Evolutionary conservation across 2,113 vertebrate species (phyloP).

Genomic region (Albula glossodonta): DNA sequence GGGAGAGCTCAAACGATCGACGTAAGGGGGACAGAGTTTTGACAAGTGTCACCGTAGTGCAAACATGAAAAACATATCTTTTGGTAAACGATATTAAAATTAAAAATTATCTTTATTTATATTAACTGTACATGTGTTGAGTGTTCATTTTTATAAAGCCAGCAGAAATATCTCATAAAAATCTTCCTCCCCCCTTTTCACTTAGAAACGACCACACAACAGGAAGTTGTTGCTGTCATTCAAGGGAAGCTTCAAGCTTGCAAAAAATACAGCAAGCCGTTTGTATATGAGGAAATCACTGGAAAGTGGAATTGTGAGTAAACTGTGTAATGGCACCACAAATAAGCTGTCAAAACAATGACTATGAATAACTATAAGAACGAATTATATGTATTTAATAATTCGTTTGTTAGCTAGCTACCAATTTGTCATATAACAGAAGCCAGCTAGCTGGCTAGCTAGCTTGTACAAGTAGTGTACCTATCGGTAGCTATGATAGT

Average conservation of each 20-base stretch:
- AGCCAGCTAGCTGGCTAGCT: background rate
- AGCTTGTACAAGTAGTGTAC: background rate
- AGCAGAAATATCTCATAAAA: background rate
- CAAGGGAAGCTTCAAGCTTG: conserved; percentile 17
- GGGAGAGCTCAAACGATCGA: too few species aligned
- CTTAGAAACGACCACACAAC: background rate
- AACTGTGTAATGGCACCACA: background rate
- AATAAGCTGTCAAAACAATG: background rate
- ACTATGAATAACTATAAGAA: background rate
- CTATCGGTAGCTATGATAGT: too few species aligned
- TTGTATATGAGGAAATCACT: background rate
- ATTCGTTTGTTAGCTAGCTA: background rate
- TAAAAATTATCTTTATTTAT: too few species aligned
- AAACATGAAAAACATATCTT: too few species aligned
- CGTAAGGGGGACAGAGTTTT: too few species aligned
- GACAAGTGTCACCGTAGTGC: too few species aligned
- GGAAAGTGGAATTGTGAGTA: conserved; percentile 25
- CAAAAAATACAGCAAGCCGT: background rate
- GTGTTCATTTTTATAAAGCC: too few species aligned
- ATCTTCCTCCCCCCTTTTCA: background rate
- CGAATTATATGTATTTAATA: background rate
- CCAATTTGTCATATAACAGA: background rate
- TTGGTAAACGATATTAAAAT: too few species aligned
- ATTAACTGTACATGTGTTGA: too few species aligned
- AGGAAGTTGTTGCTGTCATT: conserved; percentile 32